phyloP scores from a whole-genome alignment of 2,888 invertebrate species.

The Fragum whitleyi region DNA sequence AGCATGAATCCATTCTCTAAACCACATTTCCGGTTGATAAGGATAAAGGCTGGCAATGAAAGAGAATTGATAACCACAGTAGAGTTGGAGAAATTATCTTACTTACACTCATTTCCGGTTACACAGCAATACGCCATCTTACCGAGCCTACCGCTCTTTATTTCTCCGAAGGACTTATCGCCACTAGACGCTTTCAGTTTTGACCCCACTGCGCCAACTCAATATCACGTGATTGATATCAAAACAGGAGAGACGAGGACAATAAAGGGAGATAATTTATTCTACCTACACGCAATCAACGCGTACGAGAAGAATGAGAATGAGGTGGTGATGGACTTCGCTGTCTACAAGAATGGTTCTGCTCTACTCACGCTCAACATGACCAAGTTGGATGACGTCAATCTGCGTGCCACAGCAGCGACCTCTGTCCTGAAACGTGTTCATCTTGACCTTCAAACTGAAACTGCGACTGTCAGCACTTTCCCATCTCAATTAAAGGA shows the following conservation, averaged over 20 bases:
- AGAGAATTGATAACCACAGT: conserved; percentile 74
- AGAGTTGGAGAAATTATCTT: conserved; percentile 71
- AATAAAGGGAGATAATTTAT: conserved; percentile 67
- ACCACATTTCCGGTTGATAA: conserved; percentile 70
- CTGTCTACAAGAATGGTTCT: conserved; percentile 39
- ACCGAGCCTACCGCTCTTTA: conserved; percentile 74
- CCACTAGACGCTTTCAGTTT: conserved; percentile 76
- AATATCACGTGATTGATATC: conserved; percentile 72
- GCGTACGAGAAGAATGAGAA: conserved; percentile 70
- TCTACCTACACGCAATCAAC: conserved; percentile 79
- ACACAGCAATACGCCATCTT: conserved; percentile 75
- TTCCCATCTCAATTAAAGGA: conserved; percentile 38
- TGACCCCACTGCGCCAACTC: conserved; percentile 65
- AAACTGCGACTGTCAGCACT: conserved; percentile 26
- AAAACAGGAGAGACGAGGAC: conserved; percentile 66
- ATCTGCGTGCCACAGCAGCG: conserved; percentile 44
- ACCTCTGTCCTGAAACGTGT: conserved; percentile 57
- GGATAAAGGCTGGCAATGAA: conserved; percentile 68
- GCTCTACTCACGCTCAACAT: conserved; percentile 58
- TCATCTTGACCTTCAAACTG: conserved; percentile 45
- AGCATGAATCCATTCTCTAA: conserved; percentile 66
- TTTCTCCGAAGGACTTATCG: conserved; percentile 66
- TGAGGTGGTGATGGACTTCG: conserved; percentile 29
- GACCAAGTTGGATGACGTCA: conserved; percentile 44
- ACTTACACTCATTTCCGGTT: conserved; percentile 80